Base-by-base conservation (phyloP, 1,140 invertebrate genomes). In the Diachasmimorpha longicaudata region DNA sequence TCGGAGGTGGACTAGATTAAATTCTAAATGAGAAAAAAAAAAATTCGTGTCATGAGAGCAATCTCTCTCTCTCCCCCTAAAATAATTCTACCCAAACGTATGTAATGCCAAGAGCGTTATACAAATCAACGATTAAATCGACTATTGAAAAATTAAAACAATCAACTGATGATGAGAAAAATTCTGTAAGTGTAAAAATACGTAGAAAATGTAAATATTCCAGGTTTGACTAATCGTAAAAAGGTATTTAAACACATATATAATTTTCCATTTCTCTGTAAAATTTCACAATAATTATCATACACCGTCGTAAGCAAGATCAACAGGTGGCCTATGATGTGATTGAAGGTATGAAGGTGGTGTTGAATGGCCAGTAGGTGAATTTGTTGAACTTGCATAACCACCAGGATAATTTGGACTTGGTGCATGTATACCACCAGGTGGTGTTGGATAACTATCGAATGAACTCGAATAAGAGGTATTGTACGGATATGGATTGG, bases 291-390 rank as follows among this genome's bases (percentile, higher is more conserved):
- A 83, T 81, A 82, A 87, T 86, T 89, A 89, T 89, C 88, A 89
- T 89, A 88, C 87, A 74, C 85, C 87, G 72, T 89, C 88, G 80
- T 89, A 89, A 66, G 84, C 84, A 72, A 89, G 85, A 79, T 89
- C 87, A 78, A 88, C 84, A 63, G 87, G 84, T 73, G 86, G 86
- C 79, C 86, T 87, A 77, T 87, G 85, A 77, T 86, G 85, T 14
- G 86, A 83, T 74, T 87, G 85, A 79, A 87, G 83, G 80, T 88
- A 89, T 78, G 86, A 85, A 23, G 88, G 86, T 71, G 88, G 84
- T 72, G 87, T 84, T 25, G 86, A 86, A 73, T 82, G 83, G 58
- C 81, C 83, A 5, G 81, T 81, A 31, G 85, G 78, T 76, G 81
- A 82, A 16, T 81, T 81, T 36, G 82, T 69, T 19, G 69, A 14